A percentile compares a stretch with the other conserved stretches of the same genome.
phyloP scores from a whole-genome alignment of 1,140 invertebrate genomes.

The Tetraneura akinire region DNA sequence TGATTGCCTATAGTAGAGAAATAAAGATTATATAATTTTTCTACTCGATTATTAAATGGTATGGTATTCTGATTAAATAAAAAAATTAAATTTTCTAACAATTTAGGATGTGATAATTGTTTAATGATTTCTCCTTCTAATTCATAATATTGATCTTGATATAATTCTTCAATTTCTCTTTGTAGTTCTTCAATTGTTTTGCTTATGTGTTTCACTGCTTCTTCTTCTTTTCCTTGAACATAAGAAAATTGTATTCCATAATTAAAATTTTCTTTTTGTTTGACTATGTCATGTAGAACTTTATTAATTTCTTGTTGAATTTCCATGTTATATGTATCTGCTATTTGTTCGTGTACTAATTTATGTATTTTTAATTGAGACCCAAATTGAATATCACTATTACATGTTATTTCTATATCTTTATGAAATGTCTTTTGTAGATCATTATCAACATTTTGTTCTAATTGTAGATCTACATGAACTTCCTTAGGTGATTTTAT shows the following conservation, averaged over 20 bases:
- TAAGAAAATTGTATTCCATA: background rate
- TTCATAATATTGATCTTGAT: background rate
- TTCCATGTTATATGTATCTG: background rate
- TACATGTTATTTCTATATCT: background rate
- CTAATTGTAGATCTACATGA: background rate
- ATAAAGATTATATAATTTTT: background rate
- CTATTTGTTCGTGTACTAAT: background rate
- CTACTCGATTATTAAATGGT: background rate
- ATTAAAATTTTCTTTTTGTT: background rate
- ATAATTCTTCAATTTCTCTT: background rate
- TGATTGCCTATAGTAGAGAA: background rate
- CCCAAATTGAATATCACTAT: background rate
- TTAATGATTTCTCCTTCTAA: background rate
- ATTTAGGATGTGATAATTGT: no score
- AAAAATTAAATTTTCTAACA: slow-evolving; percentile 13
- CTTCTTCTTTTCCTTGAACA: background rate
- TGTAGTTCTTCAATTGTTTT: slow-evolving; percentile 9
- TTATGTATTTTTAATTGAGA: background rate
- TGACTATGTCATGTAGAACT: background rate
- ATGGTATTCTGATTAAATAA: background rate
- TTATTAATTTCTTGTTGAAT: background rate
- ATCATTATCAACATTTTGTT: background rate
- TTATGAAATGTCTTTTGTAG: background rate
- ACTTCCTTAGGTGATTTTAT: background rate
- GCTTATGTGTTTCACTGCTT: background rate